Evolutionary conservation across 2,888 invertebrate genomes (phyloP).

Genomic region (Xestia c-nigrum): DNA sequence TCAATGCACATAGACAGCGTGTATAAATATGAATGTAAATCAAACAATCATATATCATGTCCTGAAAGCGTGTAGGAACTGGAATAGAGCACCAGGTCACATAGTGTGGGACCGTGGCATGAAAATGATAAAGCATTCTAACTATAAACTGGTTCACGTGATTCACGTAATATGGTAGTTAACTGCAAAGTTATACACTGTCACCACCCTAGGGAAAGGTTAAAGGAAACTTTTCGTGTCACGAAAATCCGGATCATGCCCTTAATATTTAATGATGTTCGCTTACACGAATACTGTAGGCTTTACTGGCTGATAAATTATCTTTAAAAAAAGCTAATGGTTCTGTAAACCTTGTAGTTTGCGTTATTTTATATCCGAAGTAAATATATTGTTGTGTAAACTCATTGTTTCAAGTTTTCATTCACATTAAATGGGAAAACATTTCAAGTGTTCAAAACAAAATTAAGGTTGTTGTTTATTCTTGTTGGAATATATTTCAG

Average conservation of each 20-base stretch:
- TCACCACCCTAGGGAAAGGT: conserved; percentile 22
- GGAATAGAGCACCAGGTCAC: conserved; percentile 60
- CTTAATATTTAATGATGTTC: conserved; percentile 33
- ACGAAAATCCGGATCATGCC: conserved; percentile 30
- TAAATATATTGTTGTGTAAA: conserved; percentile 15
- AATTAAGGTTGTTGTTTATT: conserved; percentile 32
- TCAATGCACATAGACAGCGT: conserved; percentile 35
- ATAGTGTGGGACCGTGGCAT: conserved; percentile 41
- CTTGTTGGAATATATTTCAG: conserved; percentile 11
- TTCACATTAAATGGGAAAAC: conserved; percentile 28
- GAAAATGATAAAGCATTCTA: conserved; percentile 40
- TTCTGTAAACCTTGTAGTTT: conserved; percentile 10
- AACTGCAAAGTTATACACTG: conserved; percentile 33
- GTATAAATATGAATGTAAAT: conserved; percentile 46
- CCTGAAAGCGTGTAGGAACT: conserved; percentile 51
- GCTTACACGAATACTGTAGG: conserved; percentile 8
- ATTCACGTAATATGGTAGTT: conserved; percentile 46
- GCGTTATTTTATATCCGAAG: conserved; percentile 14
- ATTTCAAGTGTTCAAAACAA: conserved; percentile 34
- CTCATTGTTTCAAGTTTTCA: conserved; percentile 34
- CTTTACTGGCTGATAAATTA: conserved; percentile 15
- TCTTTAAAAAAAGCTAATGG: conserved; percentile 4
- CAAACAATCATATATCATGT: conserved; percentile 60
- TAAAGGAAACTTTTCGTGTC: conserved; percentile 35
- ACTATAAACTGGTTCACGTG: conserved; percentile 51